Evolutionary conservation across 2,797 vertebrate genomes (phyloP).

Genomic region (Periparus ater): DNA sequence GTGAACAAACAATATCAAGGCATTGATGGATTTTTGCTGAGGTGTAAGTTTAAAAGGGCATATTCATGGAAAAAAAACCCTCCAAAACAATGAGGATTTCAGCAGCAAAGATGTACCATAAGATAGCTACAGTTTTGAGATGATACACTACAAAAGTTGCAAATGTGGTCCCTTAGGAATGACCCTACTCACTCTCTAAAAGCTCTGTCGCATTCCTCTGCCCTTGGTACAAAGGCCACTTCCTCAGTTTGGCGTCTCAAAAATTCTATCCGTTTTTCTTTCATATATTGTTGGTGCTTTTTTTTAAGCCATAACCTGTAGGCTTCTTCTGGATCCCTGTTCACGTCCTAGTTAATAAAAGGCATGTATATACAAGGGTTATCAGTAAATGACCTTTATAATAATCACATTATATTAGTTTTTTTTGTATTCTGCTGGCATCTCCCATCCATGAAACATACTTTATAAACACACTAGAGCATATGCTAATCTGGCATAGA

Average conservation of each 20-base stretch:
- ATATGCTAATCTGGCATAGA: background rate
- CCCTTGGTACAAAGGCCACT: conserved; percentile 79
- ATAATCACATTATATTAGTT: background rate
- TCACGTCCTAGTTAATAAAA: conserved; percentile 75
- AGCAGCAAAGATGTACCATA: background rate
- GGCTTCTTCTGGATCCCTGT: conserved; percentile 84
- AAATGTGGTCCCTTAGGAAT: background rate
- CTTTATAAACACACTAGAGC: background rate
- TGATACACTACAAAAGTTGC: background rate
- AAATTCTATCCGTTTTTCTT: conserved; percentile 85
- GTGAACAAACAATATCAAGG: background rate
- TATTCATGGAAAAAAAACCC: background rate
- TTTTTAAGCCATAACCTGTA: conserved; percentile 89
- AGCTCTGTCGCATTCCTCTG: conserved; percentile 87
- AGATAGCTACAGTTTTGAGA: background rate
- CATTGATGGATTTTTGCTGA: background rate
- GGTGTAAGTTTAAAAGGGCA: background rate
- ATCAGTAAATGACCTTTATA: background rate
- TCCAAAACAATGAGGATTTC: background rate
- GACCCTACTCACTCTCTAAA: conserved; percentile 86
- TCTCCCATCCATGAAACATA: background rate
- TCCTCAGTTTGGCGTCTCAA: conserved; percentile 85
- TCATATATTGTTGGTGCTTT: conserved; percentile 89
- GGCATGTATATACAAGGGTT: background rate
- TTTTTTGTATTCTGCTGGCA: background rate